Percentiles rank a stretch among this genome's conserved stretches.
phyloP scores from a whole-genome alignment of 2,888 invertebrate species.

The Perizoma flavofasciatum region DNA sequence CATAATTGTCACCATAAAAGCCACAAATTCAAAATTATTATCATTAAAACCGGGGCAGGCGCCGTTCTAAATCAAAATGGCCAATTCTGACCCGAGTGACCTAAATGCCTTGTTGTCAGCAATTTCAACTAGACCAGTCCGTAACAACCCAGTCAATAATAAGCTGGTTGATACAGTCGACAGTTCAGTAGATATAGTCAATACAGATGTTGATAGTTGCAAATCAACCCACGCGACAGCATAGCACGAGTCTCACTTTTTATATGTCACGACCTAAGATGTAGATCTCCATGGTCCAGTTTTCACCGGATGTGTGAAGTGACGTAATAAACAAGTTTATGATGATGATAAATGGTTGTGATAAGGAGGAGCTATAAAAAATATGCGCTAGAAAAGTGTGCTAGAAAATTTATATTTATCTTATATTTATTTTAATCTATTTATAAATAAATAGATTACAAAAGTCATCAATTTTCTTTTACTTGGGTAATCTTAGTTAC shows the following conservation, averaged over 20 bases:
- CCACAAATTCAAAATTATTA: conserved; percentile 7
- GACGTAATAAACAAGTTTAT: conserved; percentile 36
- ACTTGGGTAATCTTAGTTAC: too few species aligned
- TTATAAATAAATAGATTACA: too few species aligned
- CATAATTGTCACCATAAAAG: conserved; percentile 18
- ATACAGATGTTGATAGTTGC: conserved; percentile 47
- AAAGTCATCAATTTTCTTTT: too few species aligned
- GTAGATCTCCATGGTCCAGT: conserved; percentile 31
- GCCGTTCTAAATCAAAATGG: conserved; percentile 35
- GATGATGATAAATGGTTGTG: conserved; percentile 33
- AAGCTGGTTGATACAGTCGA: conserved; percentile 32
- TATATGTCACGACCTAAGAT: conserved; percentile 34
- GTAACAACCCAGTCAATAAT: conserved; percentile 10
- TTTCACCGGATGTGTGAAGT: conserved; percentile 41
- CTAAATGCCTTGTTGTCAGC: conserved; percentile 23
- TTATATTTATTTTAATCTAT: too few species aligned
- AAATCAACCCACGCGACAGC: conserved; percentile 54
- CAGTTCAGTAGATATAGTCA: conserved; percentile 35
- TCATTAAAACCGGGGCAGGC: conserved; percentile 15
- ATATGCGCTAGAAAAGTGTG: conserved; percentile 13
- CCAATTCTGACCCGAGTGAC: conserved; percentile 26
- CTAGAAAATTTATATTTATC: conserved; percentile 1
- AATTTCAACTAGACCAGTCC: conserved; percentile 24
- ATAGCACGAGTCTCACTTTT: conserved; percentile 31
- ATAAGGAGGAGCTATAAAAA: conserved; percentile 32